Evolutionary conservation across 2,113 vertebrate species (phyloP).

Genomic region (Oenanthe melanoleuca): DNA sequence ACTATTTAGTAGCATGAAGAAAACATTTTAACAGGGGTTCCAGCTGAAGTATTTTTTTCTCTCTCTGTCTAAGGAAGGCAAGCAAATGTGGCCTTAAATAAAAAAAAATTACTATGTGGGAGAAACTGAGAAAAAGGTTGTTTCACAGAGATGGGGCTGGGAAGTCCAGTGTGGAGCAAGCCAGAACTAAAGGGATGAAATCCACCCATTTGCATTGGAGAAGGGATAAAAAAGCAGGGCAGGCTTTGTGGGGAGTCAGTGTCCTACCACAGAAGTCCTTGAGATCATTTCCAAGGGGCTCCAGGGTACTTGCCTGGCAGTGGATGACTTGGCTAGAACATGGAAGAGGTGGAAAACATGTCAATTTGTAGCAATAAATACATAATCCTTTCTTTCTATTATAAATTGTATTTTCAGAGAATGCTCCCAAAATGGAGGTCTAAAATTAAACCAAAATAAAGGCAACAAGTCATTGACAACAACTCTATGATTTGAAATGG

Average conservation of each 20-base stretch:
- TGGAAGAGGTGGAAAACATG: neutral
- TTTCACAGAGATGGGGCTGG: neutral
- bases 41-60: neutral
- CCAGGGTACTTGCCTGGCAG: neutral
- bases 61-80: neutral
- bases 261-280: neutral
- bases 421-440: fast-evolving
- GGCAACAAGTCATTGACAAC: neutral
- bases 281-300: neutral
- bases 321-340: neutral
- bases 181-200: neutral
- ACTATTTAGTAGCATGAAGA: neutral
- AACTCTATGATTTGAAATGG: neutral
- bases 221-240: neutral
- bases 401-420: neutral
- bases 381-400: neutral
- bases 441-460: neutral
- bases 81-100: neutral
- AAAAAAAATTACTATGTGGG: neutral
- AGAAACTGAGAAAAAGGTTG: neutral
- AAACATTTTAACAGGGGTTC: neutral
- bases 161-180: neutral
- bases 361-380: neutral
- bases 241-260: neutral
- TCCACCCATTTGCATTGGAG: neutral